Evolutionary conservation across 2,888 invertebrate species (phyloP).

Genomic region (Platypus cylindrus): DNA sequence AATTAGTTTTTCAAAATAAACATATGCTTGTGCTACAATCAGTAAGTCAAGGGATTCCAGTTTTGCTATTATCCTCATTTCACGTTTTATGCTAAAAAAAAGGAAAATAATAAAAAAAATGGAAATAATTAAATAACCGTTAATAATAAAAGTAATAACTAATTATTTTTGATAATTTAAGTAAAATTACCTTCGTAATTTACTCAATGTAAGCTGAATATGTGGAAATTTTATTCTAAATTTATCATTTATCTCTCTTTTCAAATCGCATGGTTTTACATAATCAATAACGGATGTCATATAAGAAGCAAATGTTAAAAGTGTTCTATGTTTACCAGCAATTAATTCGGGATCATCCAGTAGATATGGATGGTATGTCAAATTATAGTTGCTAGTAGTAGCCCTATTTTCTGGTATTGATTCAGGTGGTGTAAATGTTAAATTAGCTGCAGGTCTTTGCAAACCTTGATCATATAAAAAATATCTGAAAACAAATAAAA

Average conservation of each 20-base stretch:
- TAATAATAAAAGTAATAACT: no score
- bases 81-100: slow-evolving; percentile 72
- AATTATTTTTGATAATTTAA: background rate
- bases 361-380: slow-evolving; percentile 70
- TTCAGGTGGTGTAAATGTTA: slow-evolving; percentile 31
- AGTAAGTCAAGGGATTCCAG: slow-evolving; percentile 75
- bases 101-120: slow-evolving; percentile 3
- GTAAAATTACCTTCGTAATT: slow-evolving; percentile 69
- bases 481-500: slow-evolving; percentile 57
- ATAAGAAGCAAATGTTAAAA: slow-evolving; percentile 78
- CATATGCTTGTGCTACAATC: slow-evolving; percentile 91
- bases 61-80: slow-evolving; percentile 87
- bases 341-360: slow-evolving; percentile 88
- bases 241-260: slow-evolving; percentile 94
- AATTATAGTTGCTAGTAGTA: background rate
- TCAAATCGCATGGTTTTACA: slow-evolving; percentile 87
- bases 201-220: slow-evolving; percentile 88
- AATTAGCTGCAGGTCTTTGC: slow-evolving; percentile 35
- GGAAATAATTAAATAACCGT: no score
- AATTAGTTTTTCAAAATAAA: slow-evolving; percentile 96
- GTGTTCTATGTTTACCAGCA: slow-evolving; percentile 76
- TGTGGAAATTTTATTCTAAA: slow-evolving; percentile 91
- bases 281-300: slow-evolving; percentile 96
- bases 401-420: slow-evolving; percentile 20
- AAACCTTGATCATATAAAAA: slow-evolving; percentile 58